phyloP scores from a whole-genome alignment of 2,888 invertebrate genomes.

The Eristalinus sepulchralis region DNA sequence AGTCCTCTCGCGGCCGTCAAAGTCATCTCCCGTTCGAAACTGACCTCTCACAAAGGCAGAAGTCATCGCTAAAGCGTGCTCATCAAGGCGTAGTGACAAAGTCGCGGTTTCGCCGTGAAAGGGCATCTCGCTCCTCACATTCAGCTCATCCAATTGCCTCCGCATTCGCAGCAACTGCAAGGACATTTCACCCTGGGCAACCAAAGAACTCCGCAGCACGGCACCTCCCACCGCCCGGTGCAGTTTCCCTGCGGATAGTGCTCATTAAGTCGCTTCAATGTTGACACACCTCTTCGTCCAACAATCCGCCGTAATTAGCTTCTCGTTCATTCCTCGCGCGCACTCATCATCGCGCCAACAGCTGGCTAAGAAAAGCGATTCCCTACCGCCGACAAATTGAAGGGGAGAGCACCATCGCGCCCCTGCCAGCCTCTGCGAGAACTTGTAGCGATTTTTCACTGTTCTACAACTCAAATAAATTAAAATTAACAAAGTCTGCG shows the following conservation, averaged over 20 bases:
- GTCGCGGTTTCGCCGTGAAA: background rate
- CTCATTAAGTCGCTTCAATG: background rate
- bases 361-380: background rate
- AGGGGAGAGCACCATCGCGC: background rate
- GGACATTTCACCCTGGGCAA: background rate
- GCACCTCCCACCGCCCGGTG: background rate
- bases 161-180: background rate
- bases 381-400: background rate
- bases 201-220: no score
- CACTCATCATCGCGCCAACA: background rate
- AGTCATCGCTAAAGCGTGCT: background rate
- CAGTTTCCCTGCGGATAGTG: background rate
- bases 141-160: background rate
- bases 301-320: background rate
- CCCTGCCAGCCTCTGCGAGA: background rate
- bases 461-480: slow-evolving; percentile 67
- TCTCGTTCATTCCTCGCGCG: background rate
- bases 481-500: slow-evolving; percentile 58
- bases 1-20: no score
- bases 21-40: no score
- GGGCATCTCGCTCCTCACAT: background rate
- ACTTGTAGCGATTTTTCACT: slow-evolving; percentile 44
- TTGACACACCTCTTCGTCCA: background rate
- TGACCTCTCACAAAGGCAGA: no score
- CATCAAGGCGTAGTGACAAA: background rate